Evolutionary conservation across 2,113 vertebrate species (phyloP).

Genomic region (Corythaeola cristata): DNA sequence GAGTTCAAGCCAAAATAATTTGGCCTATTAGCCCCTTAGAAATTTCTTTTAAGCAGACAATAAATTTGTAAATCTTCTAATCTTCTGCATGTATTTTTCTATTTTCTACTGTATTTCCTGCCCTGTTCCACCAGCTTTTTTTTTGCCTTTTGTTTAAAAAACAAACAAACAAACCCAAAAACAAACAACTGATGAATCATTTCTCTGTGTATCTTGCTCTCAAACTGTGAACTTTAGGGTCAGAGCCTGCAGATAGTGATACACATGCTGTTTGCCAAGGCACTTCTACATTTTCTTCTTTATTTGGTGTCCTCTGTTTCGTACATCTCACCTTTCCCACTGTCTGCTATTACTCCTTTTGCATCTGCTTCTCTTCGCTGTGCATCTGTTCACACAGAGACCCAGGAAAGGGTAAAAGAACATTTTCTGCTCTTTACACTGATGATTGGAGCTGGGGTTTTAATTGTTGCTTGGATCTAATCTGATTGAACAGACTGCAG

Average conservation of each 20-base stretch:
- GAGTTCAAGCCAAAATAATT: not conserved
- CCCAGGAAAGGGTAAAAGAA: not conserved
- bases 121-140: not conserved
- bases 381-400: not conserved
- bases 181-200: not conserved
- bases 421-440: not conserved
- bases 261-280: not conserved
- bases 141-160: no score
- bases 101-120: not conserved
- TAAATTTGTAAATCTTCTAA: not conserved
- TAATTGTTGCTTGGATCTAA: not conserved
- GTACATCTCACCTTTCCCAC: not conserved
- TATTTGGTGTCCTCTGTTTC: not conserved
- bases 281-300: not conserved
- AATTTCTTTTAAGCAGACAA: not conserved
- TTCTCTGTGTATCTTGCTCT: not conserved
- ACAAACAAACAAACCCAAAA: not conserved
- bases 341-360: not conserved
- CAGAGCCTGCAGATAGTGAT: not conserved
- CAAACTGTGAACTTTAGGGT: not conserved
- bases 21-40: not conserved
- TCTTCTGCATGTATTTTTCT: not conserved
- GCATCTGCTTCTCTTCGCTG: not conserved
- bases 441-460: not conserved
- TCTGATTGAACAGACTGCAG: constrained; percentile 29